Percentiles rank a stretch among this genome's conserved stretches.
phyloP scores from a whole-genome alignment of 1,140 invertebrate species.

The Leptopilina boulardi region DNA sequence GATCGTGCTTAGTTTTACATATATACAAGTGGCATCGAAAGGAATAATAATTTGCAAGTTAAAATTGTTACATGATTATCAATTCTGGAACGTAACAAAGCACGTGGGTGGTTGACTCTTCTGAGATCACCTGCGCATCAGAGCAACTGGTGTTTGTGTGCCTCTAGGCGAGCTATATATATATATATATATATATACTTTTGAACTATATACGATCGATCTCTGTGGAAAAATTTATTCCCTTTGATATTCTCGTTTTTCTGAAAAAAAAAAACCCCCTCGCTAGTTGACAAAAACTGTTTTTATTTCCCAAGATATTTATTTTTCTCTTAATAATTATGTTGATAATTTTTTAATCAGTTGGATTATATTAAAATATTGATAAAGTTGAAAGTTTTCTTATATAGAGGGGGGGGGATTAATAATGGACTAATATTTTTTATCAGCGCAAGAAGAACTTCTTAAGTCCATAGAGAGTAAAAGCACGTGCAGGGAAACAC shows the following conservation, averaged over 20 bases:
- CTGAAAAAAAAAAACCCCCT: background rate
- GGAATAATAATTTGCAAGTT: too few relatives aligned
- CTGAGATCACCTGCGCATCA: slow-evolving; percentile 46
- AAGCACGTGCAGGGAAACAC: slow-evolving; percentile 13
- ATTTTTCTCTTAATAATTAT: too few relatives aligned
- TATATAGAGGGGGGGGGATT: background rate
- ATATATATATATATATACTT: too few relatives aligned
- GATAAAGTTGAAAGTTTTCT: too few relatives aligned
- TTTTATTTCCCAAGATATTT: too few relatives aligned
- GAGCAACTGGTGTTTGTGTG: slow-evolving; percentile 59
- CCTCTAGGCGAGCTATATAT: background rate
- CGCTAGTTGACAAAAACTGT: background rate
- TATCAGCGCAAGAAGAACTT: background rate
- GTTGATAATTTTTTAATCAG: too few relatives aligned
- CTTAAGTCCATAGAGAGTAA: background rate
- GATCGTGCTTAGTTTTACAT: too few relatives aligned
- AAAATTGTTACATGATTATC: slow-evolving; percentile 12
- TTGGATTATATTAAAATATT: too few relatives aligned
- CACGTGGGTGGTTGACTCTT: slow-evolving; percentile 39
- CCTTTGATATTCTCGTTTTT: background rate
- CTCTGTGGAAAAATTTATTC: background rate
- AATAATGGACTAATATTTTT: background rate
- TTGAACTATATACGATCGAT: background rate
- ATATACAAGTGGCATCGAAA: too few relatives aligned
- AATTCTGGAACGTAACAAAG: slow-evolving; percentile 31